Percentiles rank a stretch among this genome's conserved stretches.
Evolutionary conservation across 2,113 vertebrate species (phyloP).

Genomic region (Catharus minimus): DNA sequence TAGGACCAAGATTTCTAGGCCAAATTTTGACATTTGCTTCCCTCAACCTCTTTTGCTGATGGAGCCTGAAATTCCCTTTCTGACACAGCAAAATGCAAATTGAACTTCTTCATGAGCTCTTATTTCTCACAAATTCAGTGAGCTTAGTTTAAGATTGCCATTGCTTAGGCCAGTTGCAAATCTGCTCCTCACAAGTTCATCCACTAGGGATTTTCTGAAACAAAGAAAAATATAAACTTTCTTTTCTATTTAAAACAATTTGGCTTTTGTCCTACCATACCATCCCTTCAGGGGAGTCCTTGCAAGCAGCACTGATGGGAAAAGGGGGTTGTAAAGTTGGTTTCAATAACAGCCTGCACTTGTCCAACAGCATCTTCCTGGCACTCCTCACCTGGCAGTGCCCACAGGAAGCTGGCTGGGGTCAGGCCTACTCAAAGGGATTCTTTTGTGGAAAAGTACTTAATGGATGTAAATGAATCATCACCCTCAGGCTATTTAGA

Average conservation of each 20-base stretch:
- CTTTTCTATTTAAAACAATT: not conserved
- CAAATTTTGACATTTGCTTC: not conserved
- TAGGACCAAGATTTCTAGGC: not conserved
- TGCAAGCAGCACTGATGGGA: not conserved
- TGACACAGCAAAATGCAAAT: not conserved
- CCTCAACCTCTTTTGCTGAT: not conserved
- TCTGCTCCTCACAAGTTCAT: not conserved
- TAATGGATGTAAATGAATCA: not conserved
- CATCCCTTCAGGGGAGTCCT: not conserved
- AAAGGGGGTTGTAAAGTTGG: not conserved
- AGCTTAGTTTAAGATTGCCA: not conserved
- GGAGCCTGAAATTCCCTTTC: not conserved
- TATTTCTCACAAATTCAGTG: not conserved
- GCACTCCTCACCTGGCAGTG: not conserved
- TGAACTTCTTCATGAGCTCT: not conserved
- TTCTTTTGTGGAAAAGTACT: not conserved
- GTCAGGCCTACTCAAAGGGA: not conserved
- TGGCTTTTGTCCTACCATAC: not conserved
- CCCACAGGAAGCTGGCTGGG: not conserved
- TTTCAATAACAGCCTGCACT: not conserved
- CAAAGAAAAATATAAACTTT: not conserved
- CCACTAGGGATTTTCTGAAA: not conserved
- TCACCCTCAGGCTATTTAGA: not conserved
- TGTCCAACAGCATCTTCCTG: not conserved
- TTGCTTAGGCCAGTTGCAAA: not conserved